A percentile compares a stretch with the other conserved stretches of the same genome.
phyloP scores from a whole-genome alignment of 2,888 invertebrate species.

The Plutella xylostella region DNA sequence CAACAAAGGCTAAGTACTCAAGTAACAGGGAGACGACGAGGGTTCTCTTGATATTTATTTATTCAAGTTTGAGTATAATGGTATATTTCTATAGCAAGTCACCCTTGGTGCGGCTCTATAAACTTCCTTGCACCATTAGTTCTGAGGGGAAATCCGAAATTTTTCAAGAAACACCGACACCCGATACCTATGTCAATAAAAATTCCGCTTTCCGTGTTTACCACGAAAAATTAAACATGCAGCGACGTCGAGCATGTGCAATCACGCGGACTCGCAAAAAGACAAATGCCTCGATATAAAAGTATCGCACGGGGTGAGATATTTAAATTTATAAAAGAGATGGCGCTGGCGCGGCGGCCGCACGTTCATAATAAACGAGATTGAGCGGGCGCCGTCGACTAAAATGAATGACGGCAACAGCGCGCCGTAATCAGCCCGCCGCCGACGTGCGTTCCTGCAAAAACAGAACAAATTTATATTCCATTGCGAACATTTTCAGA shows the following conservation, averaged over 20 bases:
- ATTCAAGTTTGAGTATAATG: too few species aligned
- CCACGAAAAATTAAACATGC: background rate
- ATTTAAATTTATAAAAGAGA: conserved; percentile 51
- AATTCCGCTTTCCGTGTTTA: too few species aligned
- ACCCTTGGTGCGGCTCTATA: too few species aligned
- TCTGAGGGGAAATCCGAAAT: too few species aligned
- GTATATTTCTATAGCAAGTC: too few species aligned
- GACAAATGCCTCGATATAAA: conserved; percentile 31
- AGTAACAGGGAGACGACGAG: too few species aligned
- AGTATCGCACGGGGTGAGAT: conserved; percentile 39
- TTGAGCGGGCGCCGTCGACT: conserved; percentile 57
- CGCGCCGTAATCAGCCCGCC: conserved; percentile 55
- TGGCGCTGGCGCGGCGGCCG: conserved; percentile 29
- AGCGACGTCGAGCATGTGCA: background rate
- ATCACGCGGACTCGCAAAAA: background rate
- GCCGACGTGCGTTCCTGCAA: conserved; percentile 45
- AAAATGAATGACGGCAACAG: conserved; percentile 61
- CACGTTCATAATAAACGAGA: conserved; percentile 64
- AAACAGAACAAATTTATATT: conserved; percentile 46
- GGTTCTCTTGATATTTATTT: too few species aligned
- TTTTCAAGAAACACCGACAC: too few species aligned
- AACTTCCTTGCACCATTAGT: too few species aligned
- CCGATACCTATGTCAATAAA: too few species aligned
- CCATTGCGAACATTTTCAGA: conserved; percentile 30
- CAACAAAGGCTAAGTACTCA: too few species aligned